Base-by-base conservation (phyloP, 2,113 vertebrate species). In the Leucopternis melanops region DNA sequence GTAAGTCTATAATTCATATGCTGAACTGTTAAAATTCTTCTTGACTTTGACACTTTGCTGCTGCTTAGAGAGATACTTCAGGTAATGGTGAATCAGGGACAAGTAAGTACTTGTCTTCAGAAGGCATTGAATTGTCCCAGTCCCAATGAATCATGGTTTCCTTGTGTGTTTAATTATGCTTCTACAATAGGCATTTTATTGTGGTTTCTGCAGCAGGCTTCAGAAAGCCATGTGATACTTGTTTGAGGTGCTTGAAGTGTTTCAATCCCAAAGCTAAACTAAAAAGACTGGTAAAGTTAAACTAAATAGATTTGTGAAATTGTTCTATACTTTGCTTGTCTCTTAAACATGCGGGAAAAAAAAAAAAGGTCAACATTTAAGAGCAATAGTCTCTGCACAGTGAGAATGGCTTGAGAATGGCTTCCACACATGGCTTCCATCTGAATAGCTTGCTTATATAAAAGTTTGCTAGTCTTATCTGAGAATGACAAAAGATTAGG, bases 11-110 rank as follows among this genome's bases (percentile, higher is more conserved):
- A 69, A 92, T 80, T 86, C 54, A 58, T 77, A 72, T 83, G 19
- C 63, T 54, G 71, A 92, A 50, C 74, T 86, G 20, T 71, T 96
- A 66, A 96, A 95, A 77, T 92, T 88, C 57, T 84, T 85, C 58
- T 88, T 93, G 47, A 38, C 57, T 93, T 87, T 79, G 44, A 86
- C 44, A 69, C 66, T 92, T 55, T 58, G 16, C 50, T 86, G 25
- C 63, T 90, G 32, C 50, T 80, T 88, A 83, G 16, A 90, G 54
- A 93, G 88, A 85, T 85, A 72, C 16, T 57, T 90, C 66, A 82
- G 66, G 85, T 85, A 93, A 59, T 40, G 32, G 49, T 82, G 49
- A 86, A 88, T 81, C 45, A 50, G 49, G 32, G n/a, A 77, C 58
- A 88, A 81, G 67, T 80, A 88, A 62, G 42, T 72, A 58, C 44